Base-by-base conservation (phyloP, 2,113 vertebrate genomes). In the Pogonocichla stellata region DNA sequence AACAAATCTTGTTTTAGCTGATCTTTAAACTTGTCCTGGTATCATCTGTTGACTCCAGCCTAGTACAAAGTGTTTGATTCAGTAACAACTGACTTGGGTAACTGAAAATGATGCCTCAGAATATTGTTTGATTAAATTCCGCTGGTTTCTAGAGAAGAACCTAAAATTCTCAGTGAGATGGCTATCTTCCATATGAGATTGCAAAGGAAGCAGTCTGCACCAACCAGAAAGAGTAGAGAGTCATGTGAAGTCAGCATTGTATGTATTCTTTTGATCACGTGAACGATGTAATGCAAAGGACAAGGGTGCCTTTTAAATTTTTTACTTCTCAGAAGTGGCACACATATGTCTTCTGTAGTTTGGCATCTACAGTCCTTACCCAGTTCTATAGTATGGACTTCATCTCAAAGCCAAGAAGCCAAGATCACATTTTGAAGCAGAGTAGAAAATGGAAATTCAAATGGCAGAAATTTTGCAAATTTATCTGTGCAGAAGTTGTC, bases 331-430 rank as follows among this genome's bases (percentile, higher is more conserved):
- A 84, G 33, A 75, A 34, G 14, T 18, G n/a, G 6, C 43, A 82
- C 86, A 48, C 12, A 70, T 13, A 16, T 51, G 36, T 69, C 36
- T 69, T 67, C 58, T 43, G 6, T 10, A 72, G 61, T 24, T 65
- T 80, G 45, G 40, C 13, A 28, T 45, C 70, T 57, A 14, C 24
- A 71, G 9, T 33, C 40, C 40, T 67, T 43, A 80, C 10, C 16
- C 14, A 0, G 1, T 24, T 69, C 34, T 65, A 1, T 3, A n/a
- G 3, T 51, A 22, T 19, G 33, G 38, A 47, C 28, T 50, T 50
- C 6, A 57, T 12, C 34, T 51, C 54, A 51, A 91, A 91, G 48
- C 33, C 53, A 66, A 34, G 20, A 79, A 69, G 53, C 9, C 24
- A 61, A 33, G 25, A 53, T 47, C 23, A 5, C 28, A 74, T 38